Evolutionary conservation across 2,113 vertebrate genomes (phyloP).

Genomic region (Brevimyrus niger): DNA sequence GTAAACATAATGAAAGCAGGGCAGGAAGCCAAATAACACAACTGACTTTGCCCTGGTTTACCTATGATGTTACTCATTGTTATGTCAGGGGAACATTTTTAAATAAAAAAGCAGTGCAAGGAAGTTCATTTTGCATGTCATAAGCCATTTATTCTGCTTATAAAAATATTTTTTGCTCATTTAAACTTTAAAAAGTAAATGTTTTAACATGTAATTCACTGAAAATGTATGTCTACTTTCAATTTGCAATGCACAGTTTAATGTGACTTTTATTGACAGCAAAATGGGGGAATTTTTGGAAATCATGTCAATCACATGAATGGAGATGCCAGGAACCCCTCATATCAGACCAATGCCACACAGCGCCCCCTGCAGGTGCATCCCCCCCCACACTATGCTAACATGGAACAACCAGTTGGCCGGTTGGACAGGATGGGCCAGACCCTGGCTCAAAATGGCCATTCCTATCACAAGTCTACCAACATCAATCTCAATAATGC

Average conservation of each 20-base stretch:
- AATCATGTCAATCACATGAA: constrained; percentile 86
- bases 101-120: not conserved
- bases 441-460: constrained; percentile 68
- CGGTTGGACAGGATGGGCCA: constrained; percentile 58
- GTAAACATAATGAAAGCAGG: not conserved
- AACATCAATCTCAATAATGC: constrained; percentile 97
- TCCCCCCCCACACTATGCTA: constrained; percentile 67
- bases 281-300: constrained; percentile 86
- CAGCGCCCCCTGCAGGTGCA: constrained; percentile 90
- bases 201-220: not conserved
- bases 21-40: not conserved
- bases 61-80: not conserved
- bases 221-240: not conserved
- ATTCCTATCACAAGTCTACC: constrained; percentile 70
- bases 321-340: constrained; percentile 69
- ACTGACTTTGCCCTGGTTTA: not conserved
- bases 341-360: constrained; percentile 81
- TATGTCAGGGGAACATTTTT: not conserved
- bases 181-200: not conserved
- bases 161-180: constrained; percentile 10
- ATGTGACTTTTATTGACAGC: constrained; percentile 56
- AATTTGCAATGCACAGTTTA: not conserved
- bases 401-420: constrained; percentile 48
- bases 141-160: constrained; percentile 6
- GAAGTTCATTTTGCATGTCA: not conserved